These are phyloP conservation scores for Paguma larvata DNA, from an alignment of 2,797 vertebrate genomes.

Conservation along the genomic window DNA sequence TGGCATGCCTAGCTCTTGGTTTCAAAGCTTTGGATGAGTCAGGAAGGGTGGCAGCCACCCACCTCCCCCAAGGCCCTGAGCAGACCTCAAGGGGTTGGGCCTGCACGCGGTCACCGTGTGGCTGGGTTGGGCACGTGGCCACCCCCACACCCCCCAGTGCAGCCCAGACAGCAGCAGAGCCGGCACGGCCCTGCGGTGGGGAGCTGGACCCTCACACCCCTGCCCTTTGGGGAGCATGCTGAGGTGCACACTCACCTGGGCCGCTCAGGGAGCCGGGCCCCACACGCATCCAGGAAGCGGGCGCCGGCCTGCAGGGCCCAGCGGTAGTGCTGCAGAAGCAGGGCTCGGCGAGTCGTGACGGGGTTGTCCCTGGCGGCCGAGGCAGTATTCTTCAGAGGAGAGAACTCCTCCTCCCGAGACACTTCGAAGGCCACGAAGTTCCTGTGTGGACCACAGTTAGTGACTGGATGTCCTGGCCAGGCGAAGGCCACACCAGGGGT, in stretches of 20 bases:
- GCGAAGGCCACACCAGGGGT: not conserved
- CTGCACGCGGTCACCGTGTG: accelerated
- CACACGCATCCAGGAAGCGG: conserved; percentile 88
- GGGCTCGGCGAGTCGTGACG: conserved; percentile 89
- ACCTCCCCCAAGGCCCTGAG: not conserved
- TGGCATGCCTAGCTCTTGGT: not conserved
- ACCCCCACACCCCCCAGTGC: not conserved
- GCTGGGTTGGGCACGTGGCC: not conserved
- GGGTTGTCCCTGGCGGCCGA: conserved; percentile 91
- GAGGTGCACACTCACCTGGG: conserved; percentile 85
- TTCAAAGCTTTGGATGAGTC: not conserved
- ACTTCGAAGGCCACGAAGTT: conserved; percentile 97
- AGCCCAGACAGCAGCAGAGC: not conserved
- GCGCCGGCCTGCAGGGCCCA: conserved; percentile 93
- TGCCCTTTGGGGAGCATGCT: not conserved
- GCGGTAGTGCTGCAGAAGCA: conserved; percentile 93
- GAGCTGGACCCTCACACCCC: too few species aligned
- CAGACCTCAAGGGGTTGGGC: not conserved
- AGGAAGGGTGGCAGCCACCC: not conserved
- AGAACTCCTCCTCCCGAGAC: conserved; percentile 95
- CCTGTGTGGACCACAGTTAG: conserved; percentile 83
- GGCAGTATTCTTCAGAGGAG: conserved; percentile 95
- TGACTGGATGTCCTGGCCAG: accelerated
- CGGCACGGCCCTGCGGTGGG: not conserved
- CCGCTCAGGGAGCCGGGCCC: conserved; percentile 83